Evolutionary conservation across 2,113 vertebrate genomes (phyloP).

Genomic region (Epinephelus lanceolatus): DNA sequence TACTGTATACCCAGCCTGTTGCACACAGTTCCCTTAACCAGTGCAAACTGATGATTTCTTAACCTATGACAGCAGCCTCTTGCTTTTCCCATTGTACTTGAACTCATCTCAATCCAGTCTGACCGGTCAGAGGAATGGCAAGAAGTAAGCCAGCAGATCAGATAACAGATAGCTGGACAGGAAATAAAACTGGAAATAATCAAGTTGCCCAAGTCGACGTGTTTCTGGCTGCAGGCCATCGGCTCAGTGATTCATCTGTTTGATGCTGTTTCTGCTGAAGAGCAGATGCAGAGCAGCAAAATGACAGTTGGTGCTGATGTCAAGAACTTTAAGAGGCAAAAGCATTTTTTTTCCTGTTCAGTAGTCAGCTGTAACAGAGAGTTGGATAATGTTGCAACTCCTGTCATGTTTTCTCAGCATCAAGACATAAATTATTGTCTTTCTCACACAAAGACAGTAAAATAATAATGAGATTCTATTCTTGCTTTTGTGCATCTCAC

Average conservation of each 20-base stretch:
- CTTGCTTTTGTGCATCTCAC: neutral
- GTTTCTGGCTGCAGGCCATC: slow-evolving; percentile 46
- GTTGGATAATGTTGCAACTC: neutral
- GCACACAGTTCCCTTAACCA: neutral
- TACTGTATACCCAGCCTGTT: no score
- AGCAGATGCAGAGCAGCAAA: neutral
- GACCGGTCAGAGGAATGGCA: neutral
- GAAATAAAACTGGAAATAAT: slow-evolving; percentile 31
- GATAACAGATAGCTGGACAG: neutral
- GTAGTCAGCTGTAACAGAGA: neutral
- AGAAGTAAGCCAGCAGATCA: slow-evolving; percentile 21
- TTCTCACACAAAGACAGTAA: neutral
- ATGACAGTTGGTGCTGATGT: slow-evolving; percentile 25
- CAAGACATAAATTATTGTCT: neutral
- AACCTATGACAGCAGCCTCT: neutral
- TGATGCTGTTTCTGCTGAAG: slow-evolving; percentile 22
- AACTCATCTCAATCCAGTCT: slow-evolving; percentile 16
- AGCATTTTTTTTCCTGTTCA: neutral
- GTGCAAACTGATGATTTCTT: neutral
- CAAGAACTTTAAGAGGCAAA: neutral
- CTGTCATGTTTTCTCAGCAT: neutral
- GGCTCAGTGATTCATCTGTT: slow-evolving; percentile 4
- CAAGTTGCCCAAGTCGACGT: slow-evolving; percentile 9
- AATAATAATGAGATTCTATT: neutral
- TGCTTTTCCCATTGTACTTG: slow-evolving; percentile 9